Base-by-base conservation (phyloP, 2,797 vertebrate genomes). In the Platyrinchus mystaceus region DNA sequence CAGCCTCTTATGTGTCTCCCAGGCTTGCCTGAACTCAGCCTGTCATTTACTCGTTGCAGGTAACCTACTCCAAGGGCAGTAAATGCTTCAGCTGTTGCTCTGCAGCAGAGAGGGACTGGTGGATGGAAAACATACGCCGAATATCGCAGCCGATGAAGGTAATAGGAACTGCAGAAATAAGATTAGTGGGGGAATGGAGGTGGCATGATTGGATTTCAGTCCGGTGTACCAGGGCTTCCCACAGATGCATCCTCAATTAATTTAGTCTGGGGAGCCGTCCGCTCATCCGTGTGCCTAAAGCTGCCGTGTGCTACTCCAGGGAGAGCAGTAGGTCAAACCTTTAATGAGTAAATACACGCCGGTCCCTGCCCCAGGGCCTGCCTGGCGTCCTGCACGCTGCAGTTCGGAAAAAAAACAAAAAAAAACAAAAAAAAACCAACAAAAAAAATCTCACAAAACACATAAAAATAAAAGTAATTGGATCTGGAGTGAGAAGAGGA, bases 141-240 rank as follows among this genome's bases (percentile, higher is more conserved):
- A 99, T 98, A 5, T 98, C 99, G 53, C 99, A 99, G 88, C 99
- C 99, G 15, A 99, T 99, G 97, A 99, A 99, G 99, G 99, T 99
- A 98, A 96, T 24, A 58, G 59, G 8, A 95, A 67, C 67, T n/a
- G 39, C 4, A 2, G 67, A 74, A 95, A 86, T 88, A 34, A 84
- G 78, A 94, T 94, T 90, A 81, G 28, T 1, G 4, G 52, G 90
- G 77, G 67, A 75, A 60, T 79, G 78, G 69, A 90, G 84, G 75
- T 93, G 90, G 37, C 34, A 4, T 74, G 94, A 93, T 79, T 95
- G 90, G 74, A 49, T 94, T 96, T 89, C 58, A 92, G 84, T 62
- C 68, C 68, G 47, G 56, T 30, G 71, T 62, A 91, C 71, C 88
- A 92, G 44, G 74, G 55, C 89, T 93, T 89, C 68, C 67, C 71